Percentiles rank a stretch among this genome's conserved stretches.
phyloP scores from a whole-genome alignment of 2,113 vertebrate genomes.

The Pimephales promelas region DNA sequence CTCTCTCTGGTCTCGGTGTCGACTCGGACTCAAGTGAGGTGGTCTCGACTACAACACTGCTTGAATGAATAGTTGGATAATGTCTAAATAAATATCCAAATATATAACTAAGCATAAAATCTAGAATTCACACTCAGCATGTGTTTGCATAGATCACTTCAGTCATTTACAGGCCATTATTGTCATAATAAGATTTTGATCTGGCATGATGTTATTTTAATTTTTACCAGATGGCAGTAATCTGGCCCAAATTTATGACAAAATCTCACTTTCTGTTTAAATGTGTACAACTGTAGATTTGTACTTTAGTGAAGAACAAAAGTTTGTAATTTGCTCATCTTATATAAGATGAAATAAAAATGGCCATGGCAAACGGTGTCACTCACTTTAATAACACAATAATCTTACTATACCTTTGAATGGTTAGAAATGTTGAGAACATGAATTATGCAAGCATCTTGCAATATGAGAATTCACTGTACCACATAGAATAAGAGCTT shows the following conservation, averaged over 20 bases:
- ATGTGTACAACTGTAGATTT: background rate
- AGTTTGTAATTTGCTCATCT: background rate
- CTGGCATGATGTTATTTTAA: too few species aligned
- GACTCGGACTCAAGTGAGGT: too few species aligned
- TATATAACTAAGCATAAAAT: too few species aligned
- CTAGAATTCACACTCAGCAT: background rate
- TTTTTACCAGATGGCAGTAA: too few species aligned
- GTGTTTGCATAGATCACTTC: background rate
- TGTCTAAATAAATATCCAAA: too few species aligned
- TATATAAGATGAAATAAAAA: background rate
- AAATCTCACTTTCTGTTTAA: background rate
- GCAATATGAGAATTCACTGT: background rate
- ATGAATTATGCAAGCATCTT: background rate
- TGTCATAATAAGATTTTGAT: background rate
- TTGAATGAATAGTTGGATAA: too few species aligned
- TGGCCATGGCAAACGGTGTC: background rate
- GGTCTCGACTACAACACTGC: too few species aligned
- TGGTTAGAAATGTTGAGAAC: background rate
- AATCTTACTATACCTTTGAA: too few species aligned
- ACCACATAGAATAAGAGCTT: background rate
- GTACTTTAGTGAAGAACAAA: background rate
- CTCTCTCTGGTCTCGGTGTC: too few species aligned
- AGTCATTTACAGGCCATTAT: background rate
- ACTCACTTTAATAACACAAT: background rate
- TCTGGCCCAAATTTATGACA: too few species aligned